Evolutionary conservation across 2,888 invertebrate genomes (phyloP), one percentile per base, ranked within the genome.

Genomic region (Clunio marinus): DNA sequence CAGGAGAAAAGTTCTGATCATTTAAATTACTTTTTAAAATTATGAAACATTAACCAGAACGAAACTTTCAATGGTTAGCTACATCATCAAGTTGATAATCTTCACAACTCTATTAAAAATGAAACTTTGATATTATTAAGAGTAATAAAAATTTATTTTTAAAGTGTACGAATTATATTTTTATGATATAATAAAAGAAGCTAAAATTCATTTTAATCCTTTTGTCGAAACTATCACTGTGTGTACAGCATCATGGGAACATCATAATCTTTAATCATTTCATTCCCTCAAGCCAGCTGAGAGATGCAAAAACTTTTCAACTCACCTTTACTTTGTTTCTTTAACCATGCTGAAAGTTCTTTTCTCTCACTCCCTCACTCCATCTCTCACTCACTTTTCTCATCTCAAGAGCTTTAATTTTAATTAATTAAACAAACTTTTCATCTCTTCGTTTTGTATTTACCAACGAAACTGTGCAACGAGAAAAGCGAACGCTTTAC

Each of bases 401-500:
- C 45, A n/a, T 45, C 51, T 22, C 22, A 17, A 8, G 22, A 51
- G 51, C 51, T 51, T 51, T 51, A 51, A 51, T 51, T 51, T 51
- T 51, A 51, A 51, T 51, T 51, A 51, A 51, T 51, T 51, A 51
- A 51, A 20, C 51, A 51, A 51, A 51, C 51, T 51, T 51, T 51
- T 32, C 10, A 7, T n/a, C n/a, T n/a, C n/a, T n/a, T 41, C 41
- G 10, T 15, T 41, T 10, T 41, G 41, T 41, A 10, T 15, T 41
- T 41, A n/a, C 15, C 10, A 41, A 15, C 41, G 5, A 41, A 41
- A 15, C 41, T 41, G 41, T 41, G 41, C 2, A 41, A 15, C 41
- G 41, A 41, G 15, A 32, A 41, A 41, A 41, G n/a, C n/a, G n/a
- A n/a, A n/a, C 41, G 10, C n/a, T 41, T 41, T 41, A 3, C 3